Percentiles rank a stretch among this genome's conserved stretches.
Conservation (phyloP, 2,888 invertebrate species). For the Polydrusus pterygomalis region DNA sequence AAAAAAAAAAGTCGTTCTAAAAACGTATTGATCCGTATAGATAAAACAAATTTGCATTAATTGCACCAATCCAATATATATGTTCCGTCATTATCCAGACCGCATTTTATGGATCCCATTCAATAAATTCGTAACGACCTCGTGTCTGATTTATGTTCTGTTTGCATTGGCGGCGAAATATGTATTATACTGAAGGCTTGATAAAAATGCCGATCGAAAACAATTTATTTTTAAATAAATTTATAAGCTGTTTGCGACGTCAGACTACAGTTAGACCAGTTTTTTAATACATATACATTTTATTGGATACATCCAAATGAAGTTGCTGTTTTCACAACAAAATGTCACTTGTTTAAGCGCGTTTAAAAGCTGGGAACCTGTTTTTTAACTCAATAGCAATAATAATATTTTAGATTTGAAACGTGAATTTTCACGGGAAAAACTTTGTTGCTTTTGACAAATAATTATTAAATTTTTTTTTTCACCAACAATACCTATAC, state of each 20-base stretch:
- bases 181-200: not conserved
- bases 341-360: too few relatives aligned
- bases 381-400: too few relatives aligned
- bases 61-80: constrained; percentile 9
- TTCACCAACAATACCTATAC: too few relatives aligned
- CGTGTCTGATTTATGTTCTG: constrained; percentile 11
- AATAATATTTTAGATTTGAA: too few relatives aligned
- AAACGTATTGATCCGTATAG: not conserved
- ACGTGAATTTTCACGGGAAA: too few relatives aligned
- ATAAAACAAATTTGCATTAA: constrained; percentile 12
- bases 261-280: not conserved
- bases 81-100: constrained; percentile 17
- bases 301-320: too few relatives aligned
- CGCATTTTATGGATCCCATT: constrained; percentile 3
- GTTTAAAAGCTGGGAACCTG: too few relatives aligned
- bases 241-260: not conserved
- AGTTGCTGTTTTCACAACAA: too few relatives aligned
- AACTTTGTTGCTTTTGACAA: too few relatives aligned
- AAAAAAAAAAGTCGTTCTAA: not conserved
- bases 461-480: too few relatives aligned
- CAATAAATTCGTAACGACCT: constrained; percentile 16
- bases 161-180: constrained; percentile 11
- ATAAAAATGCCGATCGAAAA: constrained; percentile 2
- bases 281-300: not conserved
- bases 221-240: constrained; percentile 3